Conservation (phyloP, 1,140 invertebrate genomes). For the Nixonia krombeini region DNA sequence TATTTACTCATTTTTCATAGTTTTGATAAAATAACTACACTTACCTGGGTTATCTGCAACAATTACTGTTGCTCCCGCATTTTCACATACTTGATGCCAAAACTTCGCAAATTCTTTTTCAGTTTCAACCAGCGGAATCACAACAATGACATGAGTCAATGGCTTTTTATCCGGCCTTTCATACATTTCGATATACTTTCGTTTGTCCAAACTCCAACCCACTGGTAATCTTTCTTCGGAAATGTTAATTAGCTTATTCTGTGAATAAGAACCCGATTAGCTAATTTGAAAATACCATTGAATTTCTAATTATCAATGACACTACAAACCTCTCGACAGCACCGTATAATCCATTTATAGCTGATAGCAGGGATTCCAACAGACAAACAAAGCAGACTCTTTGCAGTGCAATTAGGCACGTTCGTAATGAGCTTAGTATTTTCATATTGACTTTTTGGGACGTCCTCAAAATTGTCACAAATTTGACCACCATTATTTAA, state of each 20-base stretch:
- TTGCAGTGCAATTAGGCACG: constrained; percentile 74
- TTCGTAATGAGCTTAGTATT: constrained; percentile 74
- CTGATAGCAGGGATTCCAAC: constrained; percentile 70
- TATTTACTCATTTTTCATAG: no score
- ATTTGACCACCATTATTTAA: constrained; percentile 72
- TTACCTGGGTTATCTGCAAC: no score
- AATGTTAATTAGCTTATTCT: constrained; percentile 58
- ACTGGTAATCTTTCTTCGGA: constrained; percentile 69
- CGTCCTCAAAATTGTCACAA: constrained; percentile 73
- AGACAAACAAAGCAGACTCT: constrained; percentile 74
- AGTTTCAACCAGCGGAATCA: constrained; percentile 68
- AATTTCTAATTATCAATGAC: no score
- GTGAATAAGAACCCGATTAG: no score
- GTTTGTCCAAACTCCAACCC: constrained; percentile 72
- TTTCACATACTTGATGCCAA: constrained; percentile 74
- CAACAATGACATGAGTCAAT: constrained; percentile 70
- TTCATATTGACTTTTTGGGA: constrained; percentile 72
- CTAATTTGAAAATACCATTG: no score
- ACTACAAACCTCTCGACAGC: constrained; percentile 64
- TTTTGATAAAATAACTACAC: no score
- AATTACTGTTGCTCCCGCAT: constrained; percentile 69
- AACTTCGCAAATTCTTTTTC: constrained; percentile 71
- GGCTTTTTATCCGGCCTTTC: constrained; percentile 69
- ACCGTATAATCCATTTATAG: constrained; percentile 75
- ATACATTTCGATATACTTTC: constrained; percentile 68